These are phyloP conservation scores for Perccottus glenii DNA, from an alignment of 2,113 vertebrate genomes.

Conservation along the genomic window DNA sequence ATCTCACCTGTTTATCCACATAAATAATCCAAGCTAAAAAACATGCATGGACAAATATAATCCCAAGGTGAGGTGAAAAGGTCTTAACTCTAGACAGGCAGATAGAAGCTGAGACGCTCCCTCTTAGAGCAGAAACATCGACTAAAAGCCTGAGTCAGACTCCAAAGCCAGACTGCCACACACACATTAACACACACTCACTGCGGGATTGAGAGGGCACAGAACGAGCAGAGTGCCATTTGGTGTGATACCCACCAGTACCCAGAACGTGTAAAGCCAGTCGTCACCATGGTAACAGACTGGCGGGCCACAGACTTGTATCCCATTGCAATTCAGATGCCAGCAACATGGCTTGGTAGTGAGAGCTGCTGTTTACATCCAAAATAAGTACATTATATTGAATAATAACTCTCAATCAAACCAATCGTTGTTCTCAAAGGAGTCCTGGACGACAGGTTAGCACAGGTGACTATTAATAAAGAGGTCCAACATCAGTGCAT, in stretches of 20 bases:
- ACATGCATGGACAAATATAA: background rate
- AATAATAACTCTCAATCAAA: too few species aligned
- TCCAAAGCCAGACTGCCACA: conserved; percentile 22
- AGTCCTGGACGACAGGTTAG: too few species aligned
- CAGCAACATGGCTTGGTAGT: conserved; percentile 21
- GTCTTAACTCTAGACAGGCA: conserved; percentile 51
- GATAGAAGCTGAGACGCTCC: conserved; percentile 33
- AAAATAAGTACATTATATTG: too few species aligned
- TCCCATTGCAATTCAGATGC: conserved; percentile 42
- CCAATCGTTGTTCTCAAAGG: too few species aligned
- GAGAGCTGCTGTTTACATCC: conserved; percentile 6
- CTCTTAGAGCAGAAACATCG: conserved; percentile 41
- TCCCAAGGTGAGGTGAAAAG: conserved; percentile 25
- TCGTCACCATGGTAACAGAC: conserved; percentile 76
- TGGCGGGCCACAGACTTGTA: conserved; percentile 39
- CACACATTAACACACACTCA: conserved; percentile 25
- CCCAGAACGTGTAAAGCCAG: conserved; percentile 64
- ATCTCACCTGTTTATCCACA: conserved; percentile 1
- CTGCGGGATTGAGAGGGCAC: conserved; percentile 47
- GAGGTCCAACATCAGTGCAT: too few species aligned
- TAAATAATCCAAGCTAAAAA: background rate
- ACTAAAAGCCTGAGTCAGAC: conserved; percentile 54
- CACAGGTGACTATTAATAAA: too few species aligned
- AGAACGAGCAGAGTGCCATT: conserved; percentile 53
- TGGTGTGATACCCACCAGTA: conserved; percentile 55